A percentile compares a stretch with the other conserved stretches of the same genome.
These are phyloP conservation scores for Steinernema khuongi DNA, from an alignment of 1,140 invertebrate species.

Conservation along the genomic window DNA sequence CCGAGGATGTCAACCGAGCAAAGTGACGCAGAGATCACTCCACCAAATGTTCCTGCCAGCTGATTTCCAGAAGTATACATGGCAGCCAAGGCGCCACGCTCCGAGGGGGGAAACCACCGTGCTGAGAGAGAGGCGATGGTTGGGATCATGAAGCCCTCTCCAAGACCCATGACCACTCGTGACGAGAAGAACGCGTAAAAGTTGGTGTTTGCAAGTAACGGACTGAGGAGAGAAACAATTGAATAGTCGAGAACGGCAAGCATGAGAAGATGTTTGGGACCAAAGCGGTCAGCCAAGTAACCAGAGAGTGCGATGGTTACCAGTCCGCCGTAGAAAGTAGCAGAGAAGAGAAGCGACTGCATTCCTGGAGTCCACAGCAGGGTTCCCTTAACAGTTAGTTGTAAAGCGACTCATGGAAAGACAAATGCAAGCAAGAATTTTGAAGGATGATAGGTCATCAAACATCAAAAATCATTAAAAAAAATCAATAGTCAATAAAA, in stretches of 20 bases:
- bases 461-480: not conserved
- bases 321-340: constrained; percentile 31
- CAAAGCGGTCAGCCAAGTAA: constrained; percentile 31
- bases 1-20: constrained; percentile 3
- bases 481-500: not conserved
- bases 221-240: constrained; percentile 27
- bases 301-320: constrained; percentile 32
- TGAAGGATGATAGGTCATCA: too few relatives aligned
- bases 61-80: constrained; percentile 34
- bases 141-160: constrained; percentile 31
- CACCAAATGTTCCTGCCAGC: constrained; percentile 13
- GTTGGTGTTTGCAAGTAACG: constrained; percentile 21
- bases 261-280: constrained; percentile 27
- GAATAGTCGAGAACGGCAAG: constrained; percentile 20
- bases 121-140: constrained; percentile 15
- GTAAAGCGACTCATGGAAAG: too few relatives aligned
- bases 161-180: constrained; percentile 28
- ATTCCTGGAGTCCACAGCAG: constrained; percentile 25
- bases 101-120: constrained; percentile 25
- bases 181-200: constrained; percentile 28
- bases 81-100: constrained; percentile 27
- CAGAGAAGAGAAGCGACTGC: constrained; percentile 32
- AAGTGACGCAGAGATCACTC: constrained; percentile 22
- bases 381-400: constrained; percentile 27
- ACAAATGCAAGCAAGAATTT: too few relatives aligned